Evolutionary conservation across 1,140 invertebrate genomes (phyloP).

Genomic region (Heliothis subflexa): DNA sequence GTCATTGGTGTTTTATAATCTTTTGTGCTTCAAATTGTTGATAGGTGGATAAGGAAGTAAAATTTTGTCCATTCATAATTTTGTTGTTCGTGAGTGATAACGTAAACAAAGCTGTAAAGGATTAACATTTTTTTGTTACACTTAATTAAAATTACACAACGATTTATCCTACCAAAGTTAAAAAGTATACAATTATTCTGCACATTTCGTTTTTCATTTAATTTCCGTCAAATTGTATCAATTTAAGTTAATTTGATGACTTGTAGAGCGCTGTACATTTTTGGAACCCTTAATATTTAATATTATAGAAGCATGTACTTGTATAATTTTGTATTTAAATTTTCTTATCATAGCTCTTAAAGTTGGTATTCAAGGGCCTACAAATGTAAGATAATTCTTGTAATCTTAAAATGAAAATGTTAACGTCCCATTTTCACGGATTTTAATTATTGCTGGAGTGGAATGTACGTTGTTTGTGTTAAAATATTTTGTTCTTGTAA

Average conservation of each 20-base stretch:
- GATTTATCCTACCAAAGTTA: no score
- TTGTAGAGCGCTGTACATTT: background rate
- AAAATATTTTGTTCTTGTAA: no score
- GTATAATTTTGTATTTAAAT: background rate
- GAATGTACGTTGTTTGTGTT: background rate
- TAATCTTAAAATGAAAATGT: background rate
- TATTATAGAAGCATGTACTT: background rate
- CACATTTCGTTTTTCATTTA: no score
- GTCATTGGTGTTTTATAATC: slow-evolving; percentile 15
- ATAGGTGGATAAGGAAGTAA: background rate
- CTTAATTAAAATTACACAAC: no score
- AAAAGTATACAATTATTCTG: no score
- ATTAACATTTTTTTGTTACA: no score
- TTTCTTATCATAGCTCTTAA: slow-evolving; percentile 12
- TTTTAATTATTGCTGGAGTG: background rate
- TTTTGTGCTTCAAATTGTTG: background rate
- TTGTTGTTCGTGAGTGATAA: background rate
- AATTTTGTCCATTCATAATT: background rate
- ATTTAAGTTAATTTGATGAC: background rate
- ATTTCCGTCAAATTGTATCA: no score
- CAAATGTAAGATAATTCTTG: background rate
- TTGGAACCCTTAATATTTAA: background rate
- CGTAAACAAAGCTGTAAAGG: no score
- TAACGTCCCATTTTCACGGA: background rate
- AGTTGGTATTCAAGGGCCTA: background rate